A percentile compares a stretch with the other conserved stretches of the same genome.
These are phyloP conservation scores for Drosophila sp. DNA, from an alignment of 1,140 invertebrate genomes.

Conservation along the genomic window DNA sequence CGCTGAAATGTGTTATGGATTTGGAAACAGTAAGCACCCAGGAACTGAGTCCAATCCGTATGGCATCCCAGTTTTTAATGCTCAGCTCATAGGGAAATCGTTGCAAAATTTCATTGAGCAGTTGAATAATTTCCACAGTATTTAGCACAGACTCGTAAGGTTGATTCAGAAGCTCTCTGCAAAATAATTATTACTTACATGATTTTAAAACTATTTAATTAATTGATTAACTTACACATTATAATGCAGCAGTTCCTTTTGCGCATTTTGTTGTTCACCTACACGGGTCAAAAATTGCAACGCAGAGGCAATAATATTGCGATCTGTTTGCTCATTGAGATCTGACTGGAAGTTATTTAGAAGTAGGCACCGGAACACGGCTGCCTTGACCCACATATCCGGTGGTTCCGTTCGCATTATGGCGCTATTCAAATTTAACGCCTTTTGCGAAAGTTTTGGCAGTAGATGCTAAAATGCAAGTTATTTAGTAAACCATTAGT, in stretches of 20 bases:
- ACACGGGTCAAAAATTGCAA: slow-evolving; percentile 68
- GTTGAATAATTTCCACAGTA: slow-evolving; percentile 83
- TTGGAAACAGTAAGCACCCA: slow-evolving; percentile 86
- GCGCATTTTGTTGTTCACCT: slow-evolving; percentile 47
- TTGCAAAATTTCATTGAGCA: slow-evolving; percentile 84
- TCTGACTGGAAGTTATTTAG: slow-evolving; percentile 79
- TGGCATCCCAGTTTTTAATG: slow-evolving; percentile 88
- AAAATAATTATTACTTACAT: background rate
- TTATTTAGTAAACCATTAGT: background rate
- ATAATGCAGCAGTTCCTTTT: slow-evolving; percentile 71
- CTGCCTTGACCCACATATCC: slow-evolving; percentile 65
- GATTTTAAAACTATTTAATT: background rate
- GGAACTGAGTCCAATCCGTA: slow-evolving; percentile 87
- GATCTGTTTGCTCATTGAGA: slow-evolving; percentile 66
- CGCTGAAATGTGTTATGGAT: slow-evolving; percentile 79
- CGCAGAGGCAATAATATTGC: slow-evolving; percentile 62
- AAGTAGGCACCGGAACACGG: slow-evolving; percentile 61
- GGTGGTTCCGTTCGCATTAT: slow-evolving; percentile 68
- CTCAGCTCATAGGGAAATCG: slow-evolving; percentile 84
- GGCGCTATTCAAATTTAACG: slow-evolving; percentile 48
- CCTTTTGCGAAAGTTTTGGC: slow-evolving; percentile 58
- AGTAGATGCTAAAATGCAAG: slow-evolving; percentile 56
- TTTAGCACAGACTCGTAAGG: slow-evolving; percentile 67
- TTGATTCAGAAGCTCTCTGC: slow-evolving; percentile 53
- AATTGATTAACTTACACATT: slow-evolving; percentile 66